A percentile compares a stretch with the other conserved stretches of the same genome.
Evolutionary conservation across 2,797 vertebrate species (phyloP).

Genomic region (Phrynocephalus vlangalii): DNA sequence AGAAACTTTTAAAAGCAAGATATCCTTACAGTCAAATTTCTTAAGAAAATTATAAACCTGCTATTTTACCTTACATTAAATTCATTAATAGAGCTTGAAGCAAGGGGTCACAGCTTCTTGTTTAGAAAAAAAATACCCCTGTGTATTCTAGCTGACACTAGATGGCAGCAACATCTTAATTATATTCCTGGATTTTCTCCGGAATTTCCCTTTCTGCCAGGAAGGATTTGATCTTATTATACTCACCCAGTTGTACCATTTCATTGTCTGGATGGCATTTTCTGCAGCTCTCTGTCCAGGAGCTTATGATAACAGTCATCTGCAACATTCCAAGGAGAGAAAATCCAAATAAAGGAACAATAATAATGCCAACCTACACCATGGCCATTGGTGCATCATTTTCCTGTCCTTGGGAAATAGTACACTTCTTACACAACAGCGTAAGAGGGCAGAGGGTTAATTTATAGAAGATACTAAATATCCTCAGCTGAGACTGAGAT

Average conservation of each 20-base stretch:
- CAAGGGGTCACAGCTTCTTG: neutral
- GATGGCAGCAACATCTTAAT: slow-evolving; percentile 74
- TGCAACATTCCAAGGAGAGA: neutral
- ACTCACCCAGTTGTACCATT: slow-evolving; percentile 7
- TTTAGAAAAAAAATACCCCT: neutral
- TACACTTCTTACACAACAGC: neutral
- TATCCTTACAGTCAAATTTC: neutral
- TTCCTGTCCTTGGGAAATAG: rapidly evolving
- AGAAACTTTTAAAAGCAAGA: neutral
- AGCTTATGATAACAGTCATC: neutral
- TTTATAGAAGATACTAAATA: slow-evolving; percentile 12
- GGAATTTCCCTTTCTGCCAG: rapidly evolving
- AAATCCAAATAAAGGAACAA: neutral
- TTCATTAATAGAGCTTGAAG: neutral
- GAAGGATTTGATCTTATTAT: rapidly evolving
- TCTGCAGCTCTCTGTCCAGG: slow-evolving; percentile 20
- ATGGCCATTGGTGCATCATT: rapidly evolving
- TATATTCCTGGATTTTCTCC: neutral
- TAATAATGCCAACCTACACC: rapidly evolving
- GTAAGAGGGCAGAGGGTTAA: slow-evolving; percentile 24
- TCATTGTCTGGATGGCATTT: slow-evolving; percentile 54
- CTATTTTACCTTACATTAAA: neutral
- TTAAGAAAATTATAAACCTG: neutral
- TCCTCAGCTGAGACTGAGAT: slow-evolving; percentile 21
- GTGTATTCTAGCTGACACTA: slow-evolving; percentile 37